These are phyloP conservation scores for Parthenolecanium corni DNA, from an alignment of 2,888 invertebrate species.

Conservation along the genomic window DNA sequence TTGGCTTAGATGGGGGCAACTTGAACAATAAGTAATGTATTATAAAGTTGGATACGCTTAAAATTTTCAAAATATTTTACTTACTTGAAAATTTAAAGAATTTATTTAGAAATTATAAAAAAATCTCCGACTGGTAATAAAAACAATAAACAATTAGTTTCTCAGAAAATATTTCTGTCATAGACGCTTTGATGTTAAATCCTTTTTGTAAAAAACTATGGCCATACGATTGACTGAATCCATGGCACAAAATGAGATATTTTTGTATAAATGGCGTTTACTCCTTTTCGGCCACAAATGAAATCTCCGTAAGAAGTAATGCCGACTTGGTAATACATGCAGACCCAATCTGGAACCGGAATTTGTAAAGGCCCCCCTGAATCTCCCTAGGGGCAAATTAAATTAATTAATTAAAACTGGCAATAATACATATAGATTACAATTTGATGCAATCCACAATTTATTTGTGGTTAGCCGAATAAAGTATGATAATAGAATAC, in stretches of 20 bases:
- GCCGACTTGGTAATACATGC: constrained; percentile 43
- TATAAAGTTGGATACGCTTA: no score
- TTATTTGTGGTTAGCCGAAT: no score
- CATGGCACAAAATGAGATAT: constrained; percentile 46
- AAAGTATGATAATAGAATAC: background rate
- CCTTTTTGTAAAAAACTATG: constrained; percentile 31
- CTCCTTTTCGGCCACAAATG: constrained; percentile 40
- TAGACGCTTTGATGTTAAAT: no score
- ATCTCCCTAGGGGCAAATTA: constrained; percentile 38
- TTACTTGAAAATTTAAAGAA: no score
- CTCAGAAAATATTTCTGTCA: no score
- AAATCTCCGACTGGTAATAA: no score
- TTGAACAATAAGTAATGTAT: no score
- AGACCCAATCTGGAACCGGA: constrained; percentile 32
- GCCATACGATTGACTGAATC: constrained; percentile 50
- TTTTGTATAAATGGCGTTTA: constrained; percentile 49
- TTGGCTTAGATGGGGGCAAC: no score
- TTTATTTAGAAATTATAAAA: no score
- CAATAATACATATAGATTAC: background rate
- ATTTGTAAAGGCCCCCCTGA: constrained; percentile 41
- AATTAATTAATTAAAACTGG: background rate
- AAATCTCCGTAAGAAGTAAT: constrained; percentile 45
- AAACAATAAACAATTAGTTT: no score
- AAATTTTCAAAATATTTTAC: no score
- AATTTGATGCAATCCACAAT: background rate